Conservation (phyloP, 2,797 vertebrate genomes). For the Cuculus canorus region DNA sequence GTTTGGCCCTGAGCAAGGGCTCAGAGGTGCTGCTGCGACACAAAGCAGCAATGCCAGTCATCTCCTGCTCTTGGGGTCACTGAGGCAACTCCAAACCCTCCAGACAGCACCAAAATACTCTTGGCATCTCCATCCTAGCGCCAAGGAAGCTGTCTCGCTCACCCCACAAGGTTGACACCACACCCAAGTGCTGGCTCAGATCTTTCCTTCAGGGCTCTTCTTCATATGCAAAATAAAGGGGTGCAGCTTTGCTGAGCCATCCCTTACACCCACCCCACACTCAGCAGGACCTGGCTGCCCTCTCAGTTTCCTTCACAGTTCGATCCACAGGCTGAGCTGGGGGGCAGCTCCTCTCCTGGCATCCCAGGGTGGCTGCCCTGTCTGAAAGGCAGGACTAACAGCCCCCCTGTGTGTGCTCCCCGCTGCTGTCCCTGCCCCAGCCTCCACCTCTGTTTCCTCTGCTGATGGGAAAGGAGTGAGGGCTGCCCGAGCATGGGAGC, state of each 20-base stretch:
- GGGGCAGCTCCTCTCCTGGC: neutral
- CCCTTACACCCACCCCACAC: neutral
- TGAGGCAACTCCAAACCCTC: neutral
- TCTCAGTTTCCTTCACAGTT: neutral
- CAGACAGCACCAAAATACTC: neutral
- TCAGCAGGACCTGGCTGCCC: neutral
- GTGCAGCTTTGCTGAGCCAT: neutral
- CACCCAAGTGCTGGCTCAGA: neutral
- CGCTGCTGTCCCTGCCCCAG: neutral
- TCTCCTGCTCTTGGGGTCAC: neutral
- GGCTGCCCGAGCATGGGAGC: neutral
- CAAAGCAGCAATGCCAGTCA: neutral
- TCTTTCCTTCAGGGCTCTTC: neutral
- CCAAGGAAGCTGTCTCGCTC: neutral
- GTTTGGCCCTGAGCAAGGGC: neutral
- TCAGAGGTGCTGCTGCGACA: neutral
- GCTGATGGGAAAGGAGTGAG: neutral
- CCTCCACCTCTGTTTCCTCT: neutral
- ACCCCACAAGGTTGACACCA: neutral
- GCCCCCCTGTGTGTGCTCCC: no score
- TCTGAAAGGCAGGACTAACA: neutral
- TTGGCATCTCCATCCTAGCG: neutral
- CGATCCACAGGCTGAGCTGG: neutral
- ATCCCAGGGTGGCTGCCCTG: neutral
- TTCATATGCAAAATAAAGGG: neutral